These are phyloP conservation scores for Carposina sasakii DNA, from an alignment of 1,140 invertebrate species.

Conservation along the genomic window DNA sequence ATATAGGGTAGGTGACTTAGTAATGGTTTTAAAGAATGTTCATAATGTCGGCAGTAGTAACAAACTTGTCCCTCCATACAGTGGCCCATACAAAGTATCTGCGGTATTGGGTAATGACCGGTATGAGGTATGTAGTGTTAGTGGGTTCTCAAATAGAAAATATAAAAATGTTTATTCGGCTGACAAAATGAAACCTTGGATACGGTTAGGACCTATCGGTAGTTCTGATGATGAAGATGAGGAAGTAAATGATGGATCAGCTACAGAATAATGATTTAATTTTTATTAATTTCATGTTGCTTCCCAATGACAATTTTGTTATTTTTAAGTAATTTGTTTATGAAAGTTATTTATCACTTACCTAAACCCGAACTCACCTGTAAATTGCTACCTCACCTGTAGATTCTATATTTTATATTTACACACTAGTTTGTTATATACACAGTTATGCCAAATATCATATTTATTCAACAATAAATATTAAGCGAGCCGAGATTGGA, in stretches of 20 bases:
- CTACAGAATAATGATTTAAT: background rate
- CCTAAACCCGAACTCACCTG: too few relatives aligned
- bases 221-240: background rate
- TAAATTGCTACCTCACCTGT: too few relatives aligned
- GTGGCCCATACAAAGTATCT: conserved; percentile 6
- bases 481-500: too few relatives aligned
- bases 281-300: too few relatives aligned
- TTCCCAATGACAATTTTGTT: too few relatives aligned
- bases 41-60: conserved; percentile 3
- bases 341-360: too few relatives aligned
- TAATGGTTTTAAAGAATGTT: background rate
- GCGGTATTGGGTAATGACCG: conserved; percentile 3
- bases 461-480: too few relatives aligned
- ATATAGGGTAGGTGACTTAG: conserved; percentile 6
- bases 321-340: too few relatives aligned
- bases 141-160: conserved; percentile 3
- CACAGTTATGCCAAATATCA: too few relatives aligned
- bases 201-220: background rate
- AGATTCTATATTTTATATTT: too few relatives aligned
- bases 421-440: too few relatives aligned
- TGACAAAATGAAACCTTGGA: conserved; percentile 3
- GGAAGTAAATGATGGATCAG: background rate
- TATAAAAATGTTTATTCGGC: conserved; percentile 5
- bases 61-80: conserved; percentile 2
- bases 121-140: conserved; percentile 7